These are phyloP conservation scores for Lysandra coridon DNA, from an alignment of 2,888 invertebrate genomes.

Conservation along the genomic window DNA sequence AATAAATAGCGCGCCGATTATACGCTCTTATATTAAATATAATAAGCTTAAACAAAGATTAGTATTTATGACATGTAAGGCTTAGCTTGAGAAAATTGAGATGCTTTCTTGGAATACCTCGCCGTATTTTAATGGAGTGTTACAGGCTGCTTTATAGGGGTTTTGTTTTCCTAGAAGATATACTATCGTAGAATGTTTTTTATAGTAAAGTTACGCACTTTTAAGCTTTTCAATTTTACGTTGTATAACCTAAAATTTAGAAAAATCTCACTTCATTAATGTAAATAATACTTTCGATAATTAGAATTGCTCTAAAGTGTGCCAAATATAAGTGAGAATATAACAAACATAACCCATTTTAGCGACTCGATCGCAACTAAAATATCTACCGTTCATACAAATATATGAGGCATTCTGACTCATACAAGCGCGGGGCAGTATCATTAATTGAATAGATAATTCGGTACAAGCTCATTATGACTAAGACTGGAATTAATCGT, in stretches of 20 bases:
- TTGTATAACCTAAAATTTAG: too few species aligned
- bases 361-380: background rate
- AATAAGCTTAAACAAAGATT: slow-evolving; percentile 12
- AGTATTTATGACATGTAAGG: slow-evolving; percentile 17
- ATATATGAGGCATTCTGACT: slow-evolving; percentile 6
- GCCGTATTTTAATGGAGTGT: background rate
- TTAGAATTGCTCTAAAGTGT: too few species aligned
- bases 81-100: slow-evolving; percentile 5
- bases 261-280: too few species aligned
- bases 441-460: slow-evolving; percentile 47
- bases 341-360: too few species aligned
- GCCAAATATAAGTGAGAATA: too few species aligned
- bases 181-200: background rate
- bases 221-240: too few species aligned
- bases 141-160: background rate
- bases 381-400: background rate
- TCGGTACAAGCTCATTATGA: slow-evolving; percentile 48
- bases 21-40: slow-evolving; percentile 27
- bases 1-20: slow-evolving; percentile 31
- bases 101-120: background rate
- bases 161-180: background rate
- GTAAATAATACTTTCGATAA: too few species aligned
- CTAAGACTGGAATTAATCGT: slow-evolving; percentile 54
- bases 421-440: slow-evolving; percentile 36
- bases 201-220: too few species aligned